A percentile compares a stretch with the other conserved stretches of the same genome.
Conservation (phyloP, 1,140 invertebrate genomes). For the Platyura marginata region DNA sequence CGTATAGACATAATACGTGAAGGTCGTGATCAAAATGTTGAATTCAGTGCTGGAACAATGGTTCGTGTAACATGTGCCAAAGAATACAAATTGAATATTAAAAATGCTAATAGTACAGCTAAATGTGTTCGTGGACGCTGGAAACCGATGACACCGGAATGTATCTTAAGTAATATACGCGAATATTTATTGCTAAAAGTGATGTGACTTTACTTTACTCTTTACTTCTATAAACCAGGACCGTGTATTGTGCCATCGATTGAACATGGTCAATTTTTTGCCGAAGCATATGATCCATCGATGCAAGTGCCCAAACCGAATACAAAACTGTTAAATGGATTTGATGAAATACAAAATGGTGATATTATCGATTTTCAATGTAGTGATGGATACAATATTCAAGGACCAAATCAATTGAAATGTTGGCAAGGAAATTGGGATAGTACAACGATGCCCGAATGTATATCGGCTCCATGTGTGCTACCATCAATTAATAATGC, state of each 20-base stretch:
- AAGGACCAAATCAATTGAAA: slow-evolving; percentile 43
- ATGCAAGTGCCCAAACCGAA: slow-evolving; percentile 16
- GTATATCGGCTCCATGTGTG: slow-evolving; percentile 55
- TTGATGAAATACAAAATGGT: slow-evolving; percentile 22
- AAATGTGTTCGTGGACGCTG: slow-evolving; percentile 59
- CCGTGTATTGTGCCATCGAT: slow-evolving; percentile 21
- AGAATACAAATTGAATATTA: slow-evolving; percentile 54
- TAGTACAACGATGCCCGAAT: slow-evolving; percentile 50
- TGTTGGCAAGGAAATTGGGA: slow-evolving; percentile 68
- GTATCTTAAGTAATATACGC: slow-evolving; percentile 45
- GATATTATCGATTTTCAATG: slow-evolving; percentile 22
- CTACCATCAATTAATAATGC: slow-evolving; percentile 51
- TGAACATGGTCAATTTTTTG: slow-evolving; percentile 21
- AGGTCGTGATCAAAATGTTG: slow-evolving; percentile 17
- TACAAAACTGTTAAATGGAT: slow-evolving; percentile 14
- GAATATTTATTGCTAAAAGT: background rate
- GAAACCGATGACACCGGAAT: slow-evolving; percentile 61
- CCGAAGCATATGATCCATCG: slow-evolving; percentile 18
- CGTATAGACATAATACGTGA: slow-evolving; percentile 12
- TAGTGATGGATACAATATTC: slow-evolving; percentile 20
- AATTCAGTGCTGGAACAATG: slow-evolving; percentile 43
- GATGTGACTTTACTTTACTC: background rate
- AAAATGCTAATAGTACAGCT: slow-evolving; percentile 46
- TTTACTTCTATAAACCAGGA: slow-evolving; percentile 5
- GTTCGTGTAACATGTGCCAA: slow-evolving; percentile 50